Evolutionary conservation across 2,888 invertebrate species (phyloP), one percentile per base, ranked within the genome.

Genomic region (Hypomecis punctinalis): DNA sequence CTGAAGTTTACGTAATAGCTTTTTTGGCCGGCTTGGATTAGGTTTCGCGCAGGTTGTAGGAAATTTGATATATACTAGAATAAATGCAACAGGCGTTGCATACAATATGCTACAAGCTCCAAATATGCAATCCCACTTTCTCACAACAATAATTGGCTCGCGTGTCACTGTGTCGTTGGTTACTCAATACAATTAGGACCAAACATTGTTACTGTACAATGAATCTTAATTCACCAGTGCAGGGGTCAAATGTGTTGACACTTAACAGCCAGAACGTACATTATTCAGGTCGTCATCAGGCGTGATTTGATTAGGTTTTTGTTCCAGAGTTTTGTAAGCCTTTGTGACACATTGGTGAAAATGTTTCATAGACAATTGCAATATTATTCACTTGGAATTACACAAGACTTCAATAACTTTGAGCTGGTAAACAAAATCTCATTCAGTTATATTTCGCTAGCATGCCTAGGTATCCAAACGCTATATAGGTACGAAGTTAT

Each of bases 211-310:
- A 61, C 5, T 35, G 45, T 52, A 69, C 68, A 69, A 68, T 70
- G 59, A 61, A 58, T 61, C 66, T 68, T 57, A 65, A 65, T 72
- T 70, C 13, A 75, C 68, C 71, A 66, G 75, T 71, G 71, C 70
- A 74, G 65, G 75, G 79, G 75, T 78, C 78, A 76, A 70, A 66
- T 76, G 68, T 63, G 68, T 74, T 76, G 78, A 77, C 80, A 75
- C 71, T 13, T 65, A 42, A 54, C 37, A 53, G 60, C 52, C 35
- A 39, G 52, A 71, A 66, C n/a, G n/a, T n/a, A n/a, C 62, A 71
- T 70, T 74, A 71, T 76, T 72, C 35, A 10, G 60, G 60, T 56
- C 60, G 42, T 60, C 11, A 63, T 51, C 37, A 33, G 23, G 4
- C 1, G 23, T 61, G 52, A 62, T 56, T 59, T 46, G 45, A 58